phyloP scores from a whole-genome alignment of 2,797 vertebrate genomes.

The Phrynocephalus guinanensis region DNA sequence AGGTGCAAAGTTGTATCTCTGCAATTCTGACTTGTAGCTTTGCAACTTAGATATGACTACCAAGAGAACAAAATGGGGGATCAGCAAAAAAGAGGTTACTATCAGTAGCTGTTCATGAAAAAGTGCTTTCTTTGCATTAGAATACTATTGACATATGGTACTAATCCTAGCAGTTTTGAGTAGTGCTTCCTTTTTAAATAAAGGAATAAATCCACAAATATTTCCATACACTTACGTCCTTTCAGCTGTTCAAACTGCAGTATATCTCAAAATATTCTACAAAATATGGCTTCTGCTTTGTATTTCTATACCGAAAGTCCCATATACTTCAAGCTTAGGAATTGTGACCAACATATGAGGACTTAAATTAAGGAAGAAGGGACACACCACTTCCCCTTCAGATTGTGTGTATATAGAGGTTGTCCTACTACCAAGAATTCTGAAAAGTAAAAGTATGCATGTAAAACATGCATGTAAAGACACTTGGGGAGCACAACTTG shows the following conservation, averaged over 20 bases:
- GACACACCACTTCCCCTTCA: not conserved
- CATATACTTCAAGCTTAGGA: not conserved
- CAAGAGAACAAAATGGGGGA: not conserved
- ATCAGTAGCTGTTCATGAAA: constrained; percentile 18
- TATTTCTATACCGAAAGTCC: not conserved
- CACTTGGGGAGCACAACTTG: too few relatives aligned
- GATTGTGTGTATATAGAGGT: not conserved
- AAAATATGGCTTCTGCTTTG: not conserved
- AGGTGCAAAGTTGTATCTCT: not conserved
- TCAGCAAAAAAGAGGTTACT: not conserved
- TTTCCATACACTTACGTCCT: constrained; percentile 18
- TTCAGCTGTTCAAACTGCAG: constrained; percentile 17
- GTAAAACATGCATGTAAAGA: too few relatives aligned
- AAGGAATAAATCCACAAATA: constrained; percentile 1
- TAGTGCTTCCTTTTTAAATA: not conserved
- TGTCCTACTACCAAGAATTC: too few relatives aligned
- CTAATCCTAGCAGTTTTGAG: constrained; percentile 1
- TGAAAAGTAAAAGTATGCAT: not conserved
- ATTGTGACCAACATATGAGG: not conserved
- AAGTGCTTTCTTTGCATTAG: not conserved
- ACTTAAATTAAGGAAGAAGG: not conserved
- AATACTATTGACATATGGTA: constrained; percentile 19
- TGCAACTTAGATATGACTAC: not conserved
- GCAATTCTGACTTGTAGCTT: not conserved
- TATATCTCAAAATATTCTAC: not conserved